A percentile compares a stretch with the other conserved stretches of the same genome.
phyloP scores from a whole-genome alignment of 1,140 invertebrate genomes.

The Apis cerana region DNA sequence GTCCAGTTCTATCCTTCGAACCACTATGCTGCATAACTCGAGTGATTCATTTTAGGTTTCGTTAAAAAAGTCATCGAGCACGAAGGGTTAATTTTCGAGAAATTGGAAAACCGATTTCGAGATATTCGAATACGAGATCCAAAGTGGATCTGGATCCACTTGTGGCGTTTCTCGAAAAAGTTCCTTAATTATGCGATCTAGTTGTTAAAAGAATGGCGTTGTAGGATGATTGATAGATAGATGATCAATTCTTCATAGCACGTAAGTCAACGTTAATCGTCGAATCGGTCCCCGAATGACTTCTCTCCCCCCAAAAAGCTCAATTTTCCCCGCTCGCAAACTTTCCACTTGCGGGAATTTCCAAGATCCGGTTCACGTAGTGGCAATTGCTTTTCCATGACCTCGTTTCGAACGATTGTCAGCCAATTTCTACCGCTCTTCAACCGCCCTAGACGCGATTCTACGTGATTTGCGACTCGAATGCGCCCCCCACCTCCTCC shows the following conservation, averaged over 20 bases:
- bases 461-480: slow-evolving; percentile 16
- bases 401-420: slow-evolving; percentile 28
- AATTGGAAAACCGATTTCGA: no score
- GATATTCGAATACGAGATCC: no score
- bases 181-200: no score
- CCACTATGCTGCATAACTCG: no score
- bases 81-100: no score
- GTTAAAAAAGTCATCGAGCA: no score
- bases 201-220: no score
- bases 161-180: no score
- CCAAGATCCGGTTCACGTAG: slow-evolving; percentile 28
- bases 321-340: slow-evolving; percentile 10
- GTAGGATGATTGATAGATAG: no score
- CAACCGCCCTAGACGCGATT: background rate
- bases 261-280: background rate
- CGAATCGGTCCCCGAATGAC: background rate
- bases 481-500: background rate
- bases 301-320: background rate
- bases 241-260: background rate
- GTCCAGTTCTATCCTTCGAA: no score
- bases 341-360: slow-evolving; percentile 13
- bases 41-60: no score
- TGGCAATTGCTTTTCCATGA: slow-evolving; percentile 20
- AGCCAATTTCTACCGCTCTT: slow-evolving; percentile 12
- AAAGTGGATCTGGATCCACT: no score